These are phyloP conservation scores for Ciconia stormi DNA, from an alignment of 2,113 vertebrate genomes.

Conservation along the genomic window DNA sequence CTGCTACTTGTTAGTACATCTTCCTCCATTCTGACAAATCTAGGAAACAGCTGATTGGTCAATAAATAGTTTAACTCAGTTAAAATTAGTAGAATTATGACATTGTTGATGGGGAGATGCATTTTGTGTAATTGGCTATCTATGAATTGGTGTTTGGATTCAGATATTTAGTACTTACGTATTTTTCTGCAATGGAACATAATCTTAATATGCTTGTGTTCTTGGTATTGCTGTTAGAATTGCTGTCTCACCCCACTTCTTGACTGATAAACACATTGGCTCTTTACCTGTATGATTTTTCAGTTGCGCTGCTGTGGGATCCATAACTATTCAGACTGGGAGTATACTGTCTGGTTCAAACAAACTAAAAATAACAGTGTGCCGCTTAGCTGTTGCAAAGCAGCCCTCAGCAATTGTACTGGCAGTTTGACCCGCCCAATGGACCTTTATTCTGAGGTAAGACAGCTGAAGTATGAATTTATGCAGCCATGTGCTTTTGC, in stretches of 20 bases:
- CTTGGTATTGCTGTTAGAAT: neutral
- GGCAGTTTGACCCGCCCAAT: constrained; percentile 84
- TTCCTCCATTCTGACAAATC: neutral
- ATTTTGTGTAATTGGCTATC: neutral
- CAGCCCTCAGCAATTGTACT: constrained; percentile 85
- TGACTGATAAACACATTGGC: neutral
- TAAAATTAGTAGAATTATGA: neutral
- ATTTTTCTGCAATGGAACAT: neutral
- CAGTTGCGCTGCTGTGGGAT: constrained; percentile 95
- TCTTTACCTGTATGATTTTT: neutral
- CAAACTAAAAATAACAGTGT: constrained; percentile 95
- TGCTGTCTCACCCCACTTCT: neutral
- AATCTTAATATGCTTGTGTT: neutral
- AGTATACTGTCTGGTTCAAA: constrained; percentile 91
- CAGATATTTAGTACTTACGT: neutral
- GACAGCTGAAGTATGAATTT: neutral
- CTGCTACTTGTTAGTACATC: neutral
- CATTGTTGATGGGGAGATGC: neutral
- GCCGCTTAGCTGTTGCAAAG: constrained; percentile 93
- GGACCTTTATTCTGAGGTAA: constrained; percentile 93
- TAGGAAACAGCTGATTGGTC: neutral
- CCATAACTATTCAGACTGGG: constrained; percentile 95
- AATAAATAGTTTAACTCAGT: neutral
- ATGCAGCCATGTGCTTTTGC: accelerated
- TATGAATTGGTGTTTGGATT: neutral